Conservation (phyloP, 2,888 invertebrate genomes). For the Tetropium fuscum region DNA sequence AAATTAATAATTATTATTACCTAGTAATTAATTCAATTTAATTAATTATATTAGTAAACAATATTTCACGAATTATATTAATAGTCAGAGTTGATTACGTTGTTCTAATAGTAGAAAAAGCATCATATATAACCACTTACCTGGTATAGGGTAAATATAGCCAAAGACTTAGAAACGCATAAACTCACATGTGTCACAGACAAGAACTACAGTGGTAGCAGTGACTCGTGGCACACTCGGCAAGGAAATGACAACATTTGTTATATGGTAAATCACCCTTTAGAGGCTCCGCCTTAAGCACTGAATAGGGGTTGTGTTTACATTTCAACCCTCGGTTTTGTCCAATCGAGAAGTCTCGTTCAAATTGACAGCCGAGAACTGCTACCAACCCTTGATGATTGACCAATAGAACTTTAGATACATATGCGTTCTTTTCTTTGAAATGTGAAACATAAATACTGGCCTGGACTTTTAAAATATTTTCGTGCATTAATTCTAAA, state of each 20-base stretch:
- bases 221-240: slow-evolving; percentile 43
- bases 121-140: not conserved
- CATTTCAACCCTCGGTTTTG: slow-evolving; percentile 58
- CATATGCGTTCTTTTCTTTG: slow-evolving; percentile 43
- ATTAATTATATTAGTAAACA: too few relatives aligned
- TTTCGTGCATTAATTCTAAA: slow-evolving; percentile 12
- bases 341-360: slow-evolving; percentile 58
- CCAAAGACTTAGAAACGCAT: slow-evolving; percentile 22
- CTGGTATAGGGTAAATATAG: not conserved
- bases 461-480: slow-evolving; percentile 26
- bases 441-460: slow-evolving; percentile 51
- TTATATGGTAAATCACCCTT: slow-evolving; percentile 56
- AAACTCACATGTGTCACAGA: slow-evolving; percentile 37
- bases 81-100: too few relatives aligned
- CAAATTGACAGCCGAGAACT: slow-evolving; percentile 54
- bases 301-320: slow-evolving; percentile 60
- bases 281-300: slow-evolving; percentile 58
- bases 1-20: too few relatives aligned
- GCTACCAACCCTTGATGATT: slow-evolving; percentile 58
- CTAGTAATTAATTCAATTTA: too few relatives aligned
- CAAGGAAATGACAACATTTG: slow-evolving; percentile 55
- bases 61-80: too few relatives aligned
- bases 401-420: slow-evolving; percentile 58
- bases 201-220: slow-evolving; percentile 30
- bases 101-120: not conserved